Percentiles rank a stretch among this genome's conserved stretches.
These are phyloP conservation scores for Laspeyria flexula DNA, from an alignment of 2,888 invertebrate species.

Conservation along the genomic window DNA sequence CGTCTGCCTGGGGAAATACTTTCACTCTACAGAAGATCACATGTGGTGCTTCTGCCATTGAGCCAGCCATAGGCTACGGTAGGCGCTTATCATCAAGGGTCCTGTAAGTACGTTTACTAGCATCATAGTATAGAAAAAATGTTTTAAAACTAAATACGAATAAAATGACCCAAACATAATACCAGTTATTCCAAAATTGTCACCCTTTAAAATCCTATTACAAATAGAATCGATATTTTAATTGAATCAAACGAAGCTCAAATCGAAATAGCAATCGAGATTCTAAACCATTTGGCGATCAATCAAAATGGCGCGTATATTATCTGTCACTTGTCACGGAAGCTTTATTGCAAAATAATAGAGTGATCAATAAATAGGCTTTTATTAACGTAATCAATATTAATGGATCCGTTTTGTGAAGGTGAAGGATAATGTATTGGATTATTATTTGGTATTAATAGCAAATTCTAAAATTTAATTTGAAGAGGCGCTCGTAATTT, in stretches of 20 bases:
- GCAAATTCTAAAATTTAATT: no score
- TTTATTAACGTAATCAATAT: constrained; percentile 40
- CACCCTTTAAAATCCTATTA: background rate
- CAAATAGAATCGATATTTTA: constrained; percentile 32
- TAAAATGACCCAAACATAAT: no score
- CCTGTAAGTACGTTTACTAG: background rate
- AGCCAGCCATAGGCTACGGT: no score
- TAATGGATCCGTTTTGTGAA: constrained; percentile 33
- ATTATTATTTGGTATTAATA: no score
- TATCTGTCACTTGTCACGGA: constrained; percentile 40
- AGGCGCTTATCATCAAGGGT: no score
- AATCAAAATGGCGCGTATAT: constrained; percentile 37
- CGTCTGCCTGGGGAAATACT: no score
- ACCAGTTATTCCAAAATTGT: background rate
- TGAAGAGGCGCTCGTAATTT: no score
- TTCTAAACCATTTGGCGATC: constrained; percentile 44
- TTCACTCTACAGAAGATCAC: no score
- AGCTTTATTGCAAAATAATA: constrained; percentile 31
- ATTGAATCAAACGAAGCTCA: constrained; percentile 28
- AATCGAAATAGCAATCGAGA: constrained; percentile 38
- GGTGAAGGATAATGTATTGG: no score
- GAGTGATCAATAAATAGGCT: constrained; percentile 29
- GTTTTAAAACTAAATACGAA: no score
- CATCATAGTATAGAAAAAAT: no score
- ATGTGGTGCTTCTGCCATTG: no score